These are phyloP conservation scores for Drosophila punjabiensis DNA, from an alignment of 1,140 invertebrate species.

Conservation along the genomic window DNA sequence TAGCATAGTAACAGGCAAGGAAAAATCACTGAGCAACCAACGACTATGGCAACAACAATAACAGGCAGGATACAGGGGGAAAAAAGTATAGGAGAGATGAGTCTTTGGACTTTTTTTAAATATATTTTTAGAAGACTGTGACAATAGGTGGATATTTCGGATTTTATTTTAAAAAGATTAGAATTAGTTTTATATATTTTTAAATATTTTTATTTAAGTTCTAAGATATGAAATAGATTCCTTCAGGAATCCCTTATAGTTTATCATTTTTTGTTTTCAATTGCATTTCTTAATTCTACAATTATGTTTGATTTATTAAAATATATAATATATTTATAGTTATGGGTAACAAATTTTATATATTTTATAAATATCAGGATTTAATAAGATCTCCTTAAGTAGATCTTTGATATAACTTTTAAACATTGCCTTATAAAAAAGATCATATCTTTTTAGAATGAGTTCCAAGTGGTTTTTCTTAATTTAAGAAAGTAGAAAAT, in stretches of 20 bases:
- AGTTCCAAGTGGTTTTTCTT: not conserved
- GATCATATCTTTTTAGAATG: not conserved
- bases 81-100: not conserved
- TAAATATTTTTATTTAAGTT: not conserved
- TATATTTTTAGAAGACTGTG: not conserved
- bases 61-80: not conserved
- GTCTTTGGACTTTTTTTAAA: not conserved
- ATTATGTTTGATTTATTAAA: no score
- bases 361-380: no score
- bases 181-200: not conserved
- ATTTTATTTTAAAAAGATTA: no score
- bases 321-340: no score
- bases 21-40: slow-evolving; percentile 80
- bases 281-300: no score
- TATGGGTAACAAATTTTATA: no score
- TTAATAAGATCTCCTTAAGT: no score
- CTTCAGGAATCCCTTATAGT: no score
- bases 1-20: slow-evolving; percentile 77
- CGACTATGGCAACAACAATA: slow-evolving; percentile 47
- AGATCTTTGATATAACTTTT: no score
- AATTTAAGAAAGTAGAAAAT: not conserved
- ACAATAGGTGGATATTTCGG: not conserved
- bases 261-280: no score
- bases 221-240: no score
- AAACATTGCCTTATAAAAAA: not conserved